A percentile compares a stretch with the other conserved stretches of the same genome.
phyloP scores from a whole-genome alignment of 2,113 vertebrate genomes.

The Pantherophis guttatus region DNA sequence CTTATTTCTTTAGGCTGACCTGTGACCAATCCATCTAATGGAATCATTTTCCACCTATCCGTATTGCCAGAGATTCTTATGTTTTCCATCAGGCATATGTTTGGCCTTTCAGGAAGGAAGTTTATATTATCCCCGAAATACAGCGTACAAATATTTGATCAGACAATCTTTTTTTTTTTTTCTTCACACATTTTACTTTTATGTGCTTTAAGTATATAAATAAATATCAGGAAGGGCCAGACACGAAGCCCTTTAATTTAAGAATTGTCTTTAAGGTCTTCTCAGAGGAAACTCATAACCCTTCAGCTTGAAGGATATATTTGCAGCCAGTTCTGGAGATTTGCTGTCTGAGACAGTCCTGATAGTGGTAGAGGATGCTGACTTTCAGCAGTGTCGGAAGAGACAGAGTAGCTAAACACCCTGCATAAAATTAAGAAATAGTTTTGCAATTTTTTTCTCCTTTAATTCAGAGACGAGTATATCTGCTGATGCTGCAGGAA shows the following conservation, averaged over 20 bases:
- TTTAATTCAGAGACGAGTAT: background rate
- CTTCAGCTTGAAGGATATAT: background rate
- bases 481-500: background rate
- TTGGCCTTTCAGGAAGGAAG: constrained; percentile 2
- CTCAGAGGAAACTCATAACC: background rate
- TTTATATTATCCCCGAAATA: constrained; percentile 7
- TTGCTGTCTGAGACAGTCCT: background rate
- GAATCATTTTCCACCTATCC: constrained; percentile 23
- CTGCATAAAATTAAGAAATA: background rate
- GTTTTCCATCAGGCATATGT: background rate
- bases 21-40: constrained; percentile 19
- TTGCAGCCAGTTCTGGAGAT: background rate
- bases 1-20: background rate
- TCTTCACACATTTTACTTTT: background rate
- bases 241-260: background rate
- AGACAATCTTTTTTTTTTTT: background rate
- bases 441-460: background rate
- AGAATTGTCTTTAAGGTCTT: background rate
- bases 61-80: background rate
- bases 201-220: background rate
- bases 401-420: background rate
- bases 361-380: background rate
- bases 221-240: background rate
- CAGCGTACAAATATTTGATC: background rate
- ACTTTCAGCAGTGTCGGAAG: background rate